A percentile compares a stretch with the other conserved stretches of the same genome.
Evolutionary conservation across 2,888 invertebrate species (phyloP).

Genomic region (Neoitamus cyanurus): DNA sequence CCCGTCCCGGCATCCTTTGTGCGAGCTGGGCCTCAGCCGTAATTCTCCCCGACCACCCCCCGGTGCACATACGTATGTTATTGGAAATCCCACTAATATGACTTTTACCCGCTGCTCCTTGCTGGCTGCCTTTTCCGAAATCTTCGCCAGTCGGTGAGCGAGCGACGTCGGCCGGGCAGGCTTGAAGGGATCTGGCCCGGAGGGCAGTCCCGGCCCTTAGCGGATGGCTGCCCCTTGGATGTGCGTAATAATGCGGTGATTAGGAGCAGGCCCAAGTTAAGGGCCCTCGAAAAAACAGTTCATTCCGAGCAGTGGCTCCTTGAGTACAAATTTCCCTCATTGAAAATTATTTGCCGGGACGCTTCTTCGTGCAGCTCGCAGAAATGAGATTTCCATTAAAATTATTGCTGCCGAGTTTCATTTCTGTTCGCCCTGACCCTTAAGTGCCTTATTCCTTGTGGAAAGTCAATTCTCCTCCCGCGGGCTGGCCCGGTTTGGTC

Average conservation of each 20-base stretch:
- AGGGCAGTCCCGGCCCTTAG: background rate
- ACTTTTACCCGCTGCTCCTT: conserved; percentile 4
- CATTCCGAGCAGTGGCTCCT: background rate
- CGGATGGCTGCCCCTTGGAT: background rate
- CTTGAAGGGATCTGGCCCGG: background rate
- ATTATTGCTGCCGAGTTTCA: conserved; percentile 32
- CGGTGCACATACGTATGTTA: conserved; percentile 31
- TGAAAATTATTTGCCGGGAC: conserved; percentile 14
- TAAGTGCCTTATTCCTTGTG: conserved; percentile 33
- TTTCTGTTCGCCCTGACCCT: conserved; percentile 27
- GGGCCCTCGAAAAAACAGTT: conserved; percentile 18
- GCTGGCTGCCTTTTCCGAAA: background rate
- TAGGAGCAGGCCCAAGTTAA: background rate
- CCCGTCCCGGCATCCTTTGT: background rate
- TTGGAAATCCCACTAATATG: conserved; percentile 45
- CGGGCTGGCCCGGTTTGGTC: background rate
- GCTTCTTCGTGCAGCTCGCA: background rate
- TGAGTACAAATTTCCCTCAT: conserved; percentile 20
- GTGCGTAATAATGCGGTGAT: conserved; percentile 2
- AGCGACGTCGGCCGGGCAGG: no score
- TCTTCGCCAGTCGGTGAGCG: background rate
- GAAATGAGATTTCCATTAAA: conserved; percentile 36
- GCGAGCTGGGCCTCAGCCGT: background rate
- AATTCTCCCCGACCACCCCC: background rate
- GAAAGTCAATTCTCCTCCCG: conserved; percentile 12